Evolutionary conservation across 2,797 vertebrate genomes (phyloP), one percentile per base, ranked within the genome.

Genomic region (Premnoplex brunnescens): DNA sequence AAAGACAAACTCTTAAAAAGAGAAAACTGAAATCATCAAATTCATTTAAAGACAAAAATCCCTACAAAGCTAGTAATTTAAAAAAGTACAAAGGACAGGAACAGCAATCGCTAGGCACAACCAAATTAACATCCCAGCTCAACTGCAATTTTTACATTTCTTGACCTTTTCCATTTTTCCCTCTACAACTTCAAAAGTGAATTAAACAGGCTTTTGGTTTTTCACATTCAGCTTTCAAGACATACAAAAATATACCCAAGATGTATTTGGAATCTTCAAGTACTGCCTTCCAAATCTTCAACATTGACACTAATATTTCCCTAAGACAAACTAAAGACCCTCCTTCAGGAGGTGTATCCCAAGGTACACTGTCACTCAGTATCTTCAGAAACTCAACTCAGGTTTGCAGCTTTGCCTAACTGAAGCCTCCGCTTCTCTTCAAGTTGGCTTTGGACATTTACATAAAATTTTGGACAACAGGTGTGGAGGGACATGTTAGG

Each of bases 21-120:
- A 72, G 7, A 39, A 75, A 79, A 56, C 69, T 72, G 55, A 92
- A 95, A 86, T 86, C 4, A 73, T 89, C 46, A 67, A 94, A 92
- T 90, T 79, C 46, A 72, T 80, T 94, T 88, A 87, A 91, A 95
- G 80, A 86, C 83, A 96, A 96, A 94, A 96, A 91, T 78, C 69
- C 55, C 85, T 58, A 91, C 92, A 96, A 93, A 97, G 88, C 79
- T 73, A 80, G 66, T 75, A 6, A 85, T 86, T 94, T 84, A 7
- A 88, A 58, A 58, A 74, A 88, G 43, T 78, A 96, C 66, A 91
- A 93, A 94, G 73, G 15, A 68, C 66, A 51, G n/a, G 60, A 96
- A 89, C 18, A 73, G 87, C 89, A 88, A 76, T 69, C 2, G 3
- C 54, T 63, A 92, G 68, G 75, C 74, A 89, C 79, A 83, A 91